Percentiles rank a stretch among this genome's conserved stretches.
phyloP scores from a whole-genome alignment of 2,797 vertebrate genomes.

The Dipus sagitta region DNA sequence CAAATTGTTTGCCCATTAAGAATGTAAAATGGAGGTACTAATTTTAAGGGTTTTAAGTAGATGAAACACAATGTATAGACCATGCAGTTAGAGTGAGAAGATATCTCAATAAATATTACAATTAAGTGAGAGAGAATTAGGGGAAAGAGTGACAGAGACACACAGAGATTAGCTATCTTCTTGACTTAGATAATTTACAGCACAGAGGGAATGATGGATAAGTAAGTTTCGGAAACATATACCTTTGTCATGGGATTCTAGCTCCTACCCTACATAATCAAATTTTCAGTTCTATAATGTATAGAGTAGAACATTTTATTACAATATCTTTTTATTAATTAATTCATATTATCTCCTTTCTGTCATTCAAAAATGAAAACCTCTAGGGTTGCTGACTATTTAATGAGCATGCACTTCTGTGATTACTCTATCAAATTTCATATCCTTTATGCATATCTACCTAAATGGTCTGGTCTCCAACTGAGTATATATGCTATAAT shows the following conservation, averaged over 20 bases:
- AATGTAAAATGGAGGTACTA: background rate
- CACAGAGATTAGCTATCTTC: background rate
- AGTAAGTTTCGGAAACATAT: background rate
- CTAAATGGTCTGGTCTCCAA: background rate
- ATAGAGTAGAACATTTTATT: accelerated
- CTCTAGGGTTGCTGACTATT: background rate
- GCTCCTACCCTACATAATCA: background rate
- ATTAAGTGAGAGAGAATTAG: background rate
- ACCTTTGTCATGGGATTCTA: background rate
- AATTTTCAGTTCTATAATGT: background rate
- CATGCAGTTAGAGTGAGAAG: background rate
- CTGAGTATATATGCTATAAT: accelerated
- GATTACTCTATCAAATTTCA: background rate
- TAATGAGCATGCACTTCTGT: background rate
- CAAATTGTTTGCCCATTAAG: background rate
- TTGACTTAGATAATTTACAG: background rate
- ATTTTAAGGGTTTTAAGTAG: background rate
- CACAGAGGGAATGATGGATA: background rate
- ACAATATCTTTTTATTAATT: background rate
- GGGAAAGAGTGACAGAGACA: background rate
- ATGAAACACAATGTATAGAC: background rate
- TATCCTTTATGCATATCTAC: background rate
- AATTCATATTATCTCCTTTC: background rate
- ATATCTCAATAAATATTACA: background rate
- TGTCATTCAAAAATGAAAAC: background rate